These are phyloP conservation scores for Heliconius eleuchia DNA, from an alignment of 1,140 invertebrate genomes.

Conservation along the genomic window DNA sequence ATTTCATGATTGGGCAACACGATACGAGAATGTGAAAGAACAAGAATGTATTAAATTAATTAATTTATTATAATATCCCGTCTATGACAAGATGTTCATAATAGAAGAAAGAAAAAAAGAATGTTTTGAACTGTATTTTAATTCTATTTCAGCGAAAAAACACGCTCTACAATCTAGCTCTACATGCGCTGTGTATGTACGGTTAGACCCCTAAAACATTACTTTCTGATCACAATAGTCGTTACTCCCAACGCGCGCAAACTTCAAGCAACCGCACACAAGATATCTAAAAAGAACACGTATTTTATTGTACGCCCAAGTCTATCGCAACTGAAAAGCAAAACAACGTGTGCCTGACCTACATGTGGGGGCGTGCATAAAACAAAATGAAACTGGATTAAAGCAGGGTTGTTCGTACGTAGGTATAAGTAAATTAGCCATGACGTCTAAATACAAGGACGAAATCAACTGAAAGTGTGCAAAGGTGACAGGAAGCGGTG, in stretches of 20 bases:
- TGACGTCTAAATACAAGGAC: slow-evolving; percentile 65
- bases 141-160: neutral
- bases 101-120: neutral
- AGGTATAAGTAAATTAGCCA: slow-evolving; percentile 49
- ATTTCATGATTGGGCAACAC: too few relatives aligned
- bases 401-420: slow-evolving; percentile 41
- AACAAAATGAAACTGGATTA: slow-evolving; percentile 44
- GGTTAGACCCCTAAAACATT: neutral
- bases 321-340: slow-evolving; percentile 29
- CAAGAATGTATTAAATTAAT: too few relatives aligned
- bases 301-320: slow-evolving; percentile 30
- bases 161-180: neutral
- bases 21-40: too few relatives aligned
- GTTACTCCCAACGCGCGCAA: slow-evolving; percentile 14
- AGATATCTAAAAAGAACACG: slow-evolving; percentile 32
- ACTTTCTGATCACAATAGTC: slow-evolving; percentile 1
- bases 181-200: neutral
- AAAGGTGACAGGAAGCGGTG: slow-evolving; percentile 75
- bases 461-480: slow-evolving; percentile 72
- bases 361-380: slow-evolving; percentile 22
- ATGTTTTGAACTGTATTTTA: neutral
- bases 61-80: too few relatives aligned
- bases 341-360: slow-evolving; percentile 34
- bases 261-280: slow-evolving; percentile 16
- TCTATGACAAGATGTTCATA: neutral